Evolutionary conservation across 2,113 vertebrate species (phyloP), one percentile per base, ranked within the genome.

Genomic region (Dicrurus megarhynchus): DNA sequence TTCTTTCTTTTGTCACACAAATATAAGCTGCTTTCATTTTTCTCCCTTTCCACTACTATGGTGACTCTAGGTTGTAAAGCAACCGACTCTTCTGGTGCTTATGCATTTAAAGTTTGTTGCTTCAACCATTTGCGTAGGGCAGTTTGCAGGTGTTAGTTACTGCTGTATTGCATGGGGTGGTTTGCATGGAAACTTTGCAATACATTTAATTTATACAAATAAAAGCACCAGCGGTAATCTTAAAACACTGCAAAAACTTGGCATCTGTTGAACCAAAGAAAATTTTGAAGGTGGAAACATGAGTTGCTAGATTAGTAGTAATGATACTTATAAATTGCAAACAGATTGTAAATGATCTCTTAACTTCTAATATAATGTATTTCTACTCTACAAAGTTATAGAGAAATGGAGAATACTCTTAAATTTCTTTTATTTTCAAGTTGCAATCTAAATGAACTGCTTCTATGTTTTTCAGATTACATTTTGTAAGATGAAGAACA

Each of bases 401-500:
- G 60, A 53, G 69, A 81, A 77, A 61, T 46, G 6, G 32, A 68
- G 44, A 84, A 3, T 42, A 4, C 33, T 75, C 42, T 16, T 78
- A 64, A 71, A 7, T 42, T 81, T 10, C n/a, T 95, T 89, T 90
- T 64, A 53, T 82, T 84, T 60, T 83, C 39, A 85, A 33, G 6
- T 57, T 92, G 30, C 13, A 35, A 3, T 86, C 42, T 79, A 64
- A 84, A 76, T 70, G 6, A 93, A 41, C 32, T 78, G 8, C 39
- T 49, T 84, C 35, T 90, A 0, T 95, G 27, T 95, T 94, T 97
- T 96, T 16, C 93, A 97, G 97, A 39, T 21, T 77, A 42, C 30
- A 3, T 82, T 92, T 97, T 75, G 18, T 70, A 92, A 97, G 83
- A 98, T 98, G 97, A 98, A 98, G 97, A 97, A 96, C 84, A 97